These are phyloP conservation scores for Salticus scenicus DNA, from an alignment of 2,888 invertebrate species.

Conservation along the genomic window DNA sequence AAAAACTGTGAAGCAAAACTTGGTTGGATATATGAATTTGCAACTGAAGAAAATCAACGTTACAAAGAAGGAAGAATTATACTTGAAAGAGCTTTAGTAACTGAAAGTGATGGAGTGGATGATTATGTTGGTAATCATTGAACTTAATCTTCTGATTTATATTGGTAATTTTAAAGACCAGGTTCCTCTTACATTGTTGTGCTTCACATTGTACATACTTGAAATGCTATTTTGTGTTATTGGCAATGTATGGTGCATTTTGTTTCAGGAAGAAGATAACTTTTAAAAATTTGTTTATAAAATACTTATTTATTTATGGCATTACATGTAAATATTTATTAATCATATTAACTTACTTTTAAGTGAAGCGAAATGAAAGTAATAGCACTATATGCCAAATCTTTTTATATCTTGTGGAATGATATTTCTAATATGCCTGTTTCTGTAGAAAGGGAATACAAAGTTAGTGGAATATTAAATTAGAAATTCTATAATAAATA, in stretches of 20 bases:
- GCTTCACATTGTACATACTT: background rate
- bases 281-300: background rate
- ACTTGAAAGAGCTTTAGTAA: conserved; percentile 95
- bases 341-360: background rate
- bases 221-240: background rate
- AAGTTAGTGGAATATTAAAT: too few species aligned
- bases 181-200: conserved; percentile 8
- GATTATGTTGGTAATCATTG: conserved; percentile 74
- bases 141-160: background rate
- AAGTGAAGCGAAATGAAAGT: background rate
- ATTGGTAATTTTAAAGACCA: background rate
- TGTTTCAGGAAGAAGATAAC: background rate
- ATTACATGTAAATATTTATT: background rate
- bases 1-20: conserved; percentile 97
- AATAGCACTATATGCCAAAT: conserved; percentile 1
- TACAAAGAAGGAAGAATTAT: conserved; percentile 80
- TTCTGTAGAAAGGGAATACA: background rate
- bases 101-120: conserved; percentile 92
- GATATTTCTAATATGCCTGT: conserved; percentile 13
- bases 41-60: conserved; percentile 97
- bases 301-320: background rate
- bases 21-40: conserved; percentile 99
- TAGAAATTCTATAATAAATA: too few species aligned
- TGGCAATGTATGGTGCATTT: background rate
- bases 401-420: background rate